Percentiles rank a stretch among this genome's conserved stretches.
Evolutionary conservation across 2,797 vertebrate species (phyloP).

Genomic region (Odontamblyopus lacepedii): DNA sequence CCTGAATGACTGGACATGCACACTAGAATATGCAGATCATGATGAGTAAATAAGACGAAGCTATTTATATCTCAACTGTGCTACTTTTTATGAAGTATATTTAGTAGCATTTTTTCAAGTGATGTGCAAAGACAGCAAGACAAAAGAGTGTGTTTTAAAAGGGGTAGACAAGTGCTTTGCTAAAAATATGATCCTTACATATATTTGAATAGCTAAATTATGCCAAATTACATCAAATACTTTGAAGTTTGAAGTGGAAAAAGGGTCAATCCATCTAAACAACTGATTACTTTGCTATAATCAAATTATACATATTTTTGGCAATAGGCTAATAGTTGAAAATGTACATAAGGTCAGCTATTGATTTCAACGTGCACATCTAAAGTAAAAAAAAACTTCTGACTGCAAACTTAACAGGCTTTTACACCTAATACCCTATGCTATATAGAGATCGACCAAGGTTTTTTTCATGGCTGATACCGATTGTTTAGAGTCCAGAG

Average conservation of each 20-base stretch:
- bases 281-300: too few species aligned
- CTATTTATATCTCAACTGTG: conserved; percentile 5
- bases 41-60: conserved; percentile 10
- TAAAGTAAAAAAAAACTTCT: too few species aligned
- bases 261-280: neutral
- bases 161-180: neutral
- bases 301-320: too few species aligned
- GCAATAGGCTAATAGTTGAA: too few species aligned
- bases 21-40: conserved; percentile 1
- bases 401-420: too few species aligned
- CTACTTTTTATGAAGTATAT: conserved; percentile 6
- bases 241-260: neutral
- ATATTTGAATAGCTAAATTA: neutral
- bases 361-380: too few species aligned
- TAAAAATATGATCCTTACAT: neutral
- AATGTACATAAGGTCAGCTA: too few species aligned
- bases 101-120: conserved; percentile 15
- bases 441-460: too few species aligned
- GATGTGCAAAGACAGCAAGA: neutral
- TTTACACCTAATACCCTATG: too few species aligned
- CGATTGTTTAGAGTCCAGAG: too few species aligned
- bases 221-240: neutral
- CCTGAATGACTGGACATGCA: conserved; percentile 3
- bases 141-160: neutral
- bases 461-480: too few species aligned